phyloP scores from a whole-genome alignment of 2,113 vertebrate genomes.

The Clupea harengus region DNA sequence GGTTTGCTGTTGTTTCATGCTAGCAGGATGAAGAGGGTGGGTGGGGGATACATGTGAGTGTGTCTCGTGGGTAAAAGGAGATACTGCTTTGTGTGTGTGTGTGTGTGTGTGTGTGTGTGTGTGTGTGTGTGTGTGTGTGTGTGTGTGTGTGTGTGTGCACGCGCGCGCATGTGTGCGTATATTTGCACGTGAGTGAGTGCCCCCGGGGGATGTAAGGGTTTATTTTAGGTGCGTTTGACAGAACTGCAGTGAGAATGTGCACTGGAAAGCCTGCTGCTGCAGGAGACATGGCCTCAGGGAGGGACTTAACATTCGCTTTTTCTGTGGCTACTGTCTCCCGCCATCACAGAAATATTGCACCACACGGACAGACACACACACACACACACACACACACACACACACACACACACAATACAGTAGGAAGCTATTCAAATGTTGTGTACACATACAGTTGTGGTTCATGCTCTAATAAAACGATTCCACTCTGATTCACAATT shows the following conservation, averaged over 20 bases:
- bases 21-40: background rate
- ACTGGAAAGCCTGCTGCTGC: conserved; percentile 6
- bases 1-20: background rate
- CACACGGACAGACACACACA: background rate
- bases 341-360: background rate
- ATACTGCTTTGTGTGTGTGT: background rate
- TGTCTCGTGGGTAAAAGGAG: background rate
- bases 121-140: conserved; percentile 10
- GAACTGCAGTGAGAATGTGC: conserved; percentile 11
- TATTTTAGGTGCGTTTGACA: conserved; percentile 20
- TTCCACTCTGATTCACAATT: background rate
- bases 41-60: background rate
- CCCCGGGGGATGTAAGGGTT: background rate
- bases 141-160: background rate
- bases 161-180: background rate
- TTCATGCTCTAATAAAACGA: background rate
- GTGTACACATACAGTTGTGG: background rate
- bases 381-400: conserved; percentile 19
- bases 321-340: background rate
- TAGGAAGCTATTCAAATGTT: background rate
- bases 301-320: conserved; percentile 5
- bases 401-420: background rate
- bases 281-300: conserved; percentile 21
- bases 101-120: background rate
- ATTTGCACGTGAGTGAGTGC: background rate